Conservation (phyloP, 1,140 invertebrate species). For the Chrysoperla carnea region DNA sequence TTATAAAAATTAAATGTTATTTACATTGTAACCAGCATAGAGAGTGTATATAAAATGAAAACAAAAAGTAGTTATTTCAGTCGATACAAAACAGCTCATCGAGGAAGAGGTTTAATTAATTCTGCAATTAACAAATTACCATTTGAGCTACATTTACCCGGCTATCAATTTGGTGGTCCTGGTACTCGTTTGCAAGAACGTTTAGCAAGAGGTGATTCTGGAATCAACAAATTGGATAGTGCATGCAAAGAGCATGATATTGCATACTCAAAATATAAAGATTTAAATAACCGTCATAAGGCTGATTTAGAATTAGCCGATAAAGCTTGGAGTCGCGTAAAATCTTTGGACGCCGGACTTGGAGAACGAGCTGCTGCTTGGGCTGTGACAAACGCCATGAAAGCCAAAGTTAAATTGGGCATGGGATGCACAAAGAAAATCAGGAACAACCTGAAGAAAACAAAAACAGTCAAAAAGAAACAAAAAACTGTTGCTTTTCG, state of each 20-base stretch:
- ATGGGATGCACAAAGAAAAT: constrained; percentile 10
- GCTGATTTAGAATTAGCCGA: constrained; percentile 20
- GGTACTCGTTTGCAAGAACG: constrained; percentile 20
- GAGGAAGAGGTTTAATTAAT: constrained; percentile 4
- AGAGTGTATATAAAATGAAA: too few species aligned
- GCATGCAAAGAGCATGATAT: constrained; percentile 22
- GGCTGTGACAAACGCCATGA: constrained; percentile 15
- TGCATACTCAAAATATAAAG: constrained; percentile 14
- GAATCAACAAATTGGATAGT: constrained; percentile 17
- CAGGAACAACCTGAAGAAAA: too few species aligned
- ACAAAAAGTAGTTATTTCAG: too few species aligned
- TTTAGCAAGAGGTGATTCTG: constrained; percentile 17
- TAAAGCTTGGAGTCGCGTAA: constrained; percentile 17
- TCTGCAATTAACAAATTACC: constrained; percentile 19
- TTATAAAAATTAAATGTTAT: too few species aligned
- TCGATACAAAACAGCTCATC: too few species aligned
- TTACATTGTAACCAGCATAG: too few species aligned
- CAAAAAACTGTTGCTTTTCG: constrained; percentile 1
- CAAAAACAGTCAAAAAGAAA: too few species aligned
- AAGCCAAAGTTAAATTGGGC: constrained; percentile 17
- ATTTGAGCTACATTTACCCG: constrained; percentile 21
- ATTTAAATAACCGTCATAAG: constrained; percentile 13
- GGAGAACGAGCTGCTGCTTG: constrained; percentile 16
- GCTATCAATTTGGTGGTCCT: constrained; percentile 22
- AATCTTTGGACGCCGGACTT: constrained; percentile 15